These are phyloP conservation scores for Glaucopsyche alexis DNA, from an alignment of 2,888 invertebrate species.

Conservation along the genomic window DNA sequence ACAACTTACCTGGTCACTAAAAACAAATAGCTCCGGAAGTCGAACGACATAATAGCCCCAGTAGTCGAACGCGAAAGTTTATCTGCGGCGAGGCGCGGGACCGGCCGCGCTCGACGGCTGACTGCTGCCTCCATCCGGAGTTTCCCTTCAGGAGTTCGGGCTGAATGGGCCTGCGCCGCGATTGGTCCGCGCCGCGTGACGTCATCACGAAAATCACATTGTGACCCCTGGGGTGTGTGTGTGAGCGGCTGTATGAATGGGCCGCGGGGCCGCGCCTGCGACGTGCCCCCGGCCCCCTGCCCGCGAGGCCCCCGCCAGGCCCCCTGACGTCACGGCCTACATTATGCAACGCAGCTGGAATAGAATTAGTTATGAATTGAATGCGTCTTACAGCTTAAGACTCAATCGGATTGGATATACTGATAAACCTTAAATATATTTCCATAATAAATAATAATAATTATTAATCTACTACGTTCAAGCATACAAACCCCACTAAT, in stretches of 20 bases:
- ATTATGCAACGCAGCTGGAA: conserved; percentile 66
- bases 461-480: no score
- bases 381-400: conserved; percentile 33
- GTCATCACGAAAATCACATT: conserved; percentile 83
- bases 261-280: conserved; percentile 65
- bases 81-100: conserved; percentile 40
- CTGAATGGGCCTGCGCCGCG: conserved; percentile 83
- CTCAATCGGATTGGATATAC: conserved; percentile 20
- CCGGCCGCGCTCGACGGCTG: conserved; percentile 56
- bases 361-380: conserved; percentile 48
- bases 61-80: conserved; percentile 28
- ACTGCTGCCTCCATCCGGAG: conserved; percentile 75
- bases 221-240: conserved; percentile 68
- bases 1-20: no score
- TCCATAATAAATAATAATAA: not conserved
- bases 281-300: conserved; percentile 68
- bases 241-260: conserved; percentile 65
- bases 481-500: no score
- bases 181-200: conserved; percentile 84
- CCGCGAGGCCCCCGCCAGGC: conserved; percentile 66
- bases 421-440: not conserved
- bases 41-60: no score
- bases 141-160: conserved; percentile 78
- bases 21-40: no score
- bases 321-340: conserved; percentile 68